phyloP scores from a whole-genome alignment of 1,140 invertebrate species.

The Sogatella furcifera region DNA sequence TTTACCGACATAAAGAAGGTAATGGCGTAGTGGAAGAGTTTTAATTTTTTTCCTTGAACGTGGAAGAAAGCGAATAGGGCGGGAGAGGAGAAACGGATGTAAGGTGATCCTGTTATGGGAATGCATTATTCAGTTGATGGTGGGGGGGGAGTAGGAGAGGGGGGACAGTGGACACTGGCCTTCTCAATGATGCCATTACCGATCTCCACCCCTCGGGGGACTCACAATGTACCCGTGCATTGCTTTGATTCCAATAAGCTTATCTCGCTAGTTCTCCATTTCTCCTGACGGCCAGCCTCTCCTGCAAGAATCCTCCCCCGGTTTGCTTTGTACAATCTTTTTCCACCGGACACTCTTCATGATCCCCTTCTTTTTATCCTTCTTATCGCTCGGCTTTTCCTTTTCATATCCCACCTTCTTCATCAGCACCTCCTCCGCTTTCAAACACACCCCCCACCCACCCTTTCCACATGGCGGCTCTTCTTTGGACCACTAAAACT shows the following conservation, averaged over 20 bases:
- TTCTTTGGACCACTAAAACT: too few relatives aligned
- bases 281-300: too few relatives aligned
- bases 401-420: neutral
- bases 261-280: neutral
- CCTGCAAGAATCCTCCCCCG: too few relatives aligned
- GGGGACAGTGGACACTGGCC: neutral
- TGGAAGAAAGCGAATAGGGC: neutral
- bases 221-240: neutral
- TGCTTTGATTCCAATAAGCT: conserved; percentile 8
- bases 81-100: neutral
- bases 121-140: conserved; percentile 4
- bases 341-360: too few relatives aligned
- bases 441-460: too few relatives aligned
- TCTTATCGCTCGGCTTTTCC: neutral
- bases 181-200: conserved; percentile 8
- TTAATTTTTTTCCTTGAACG: neutral
- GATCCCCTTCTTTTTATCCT: neutral
- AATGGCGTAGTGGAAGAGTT: neutral
- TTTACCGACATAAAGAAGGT: conserved; percentile 1
- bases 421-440: too few relatives aligned
- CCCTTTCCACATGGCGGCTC: too few relatives aligned
- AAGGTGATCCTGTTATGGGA: conserved; percentile 1
- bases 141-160: too few relatives aligned
- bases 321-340: too few relatives aligned
- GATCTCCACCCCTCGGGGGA: neutral